Evolutionary conservation across 2,797 vertebrate genomes (phyloP).

Genomic region (Thunnus albacares): DNA sequence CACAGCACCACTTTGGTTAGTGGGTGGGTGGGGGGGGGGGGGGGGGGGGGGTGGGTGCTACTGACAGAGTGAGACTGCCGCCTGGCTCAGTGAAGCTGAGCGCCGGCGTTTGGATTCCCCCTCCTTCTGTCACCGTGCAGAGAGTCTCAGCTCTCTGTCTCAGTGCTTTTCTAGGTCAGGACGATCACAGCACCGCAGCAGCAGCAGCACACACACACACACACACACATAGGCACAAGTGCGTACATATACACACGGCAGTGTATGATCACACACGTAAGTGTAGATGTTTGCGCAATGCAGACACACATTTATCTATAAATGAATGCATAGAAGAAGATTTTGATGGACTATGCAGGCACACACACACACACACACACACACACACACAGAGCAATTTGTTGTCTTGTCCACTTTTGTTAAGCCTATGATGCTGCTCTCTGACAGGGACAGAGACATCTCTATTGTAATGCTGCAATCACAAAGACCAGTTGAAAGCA

Average conservation of each 20-base stretch:
- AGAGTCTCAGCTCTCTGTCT: conserved; percentile 72
- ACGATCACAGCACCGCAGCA: conserved; percentile 71
- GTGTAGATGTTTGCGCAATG: conserved; percentile 10
- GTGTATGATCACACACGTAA: conserved; percentile 19
- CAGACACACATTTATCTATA: neutral
- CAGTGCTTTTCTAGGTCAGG: conserved; percentile 83
- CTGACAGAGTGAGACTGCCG: conserved; percentile 63
- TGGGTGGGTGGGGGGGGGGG: neutral
- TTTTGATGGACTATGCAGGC: conserved; percentile 1
- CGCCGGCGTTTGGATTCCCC: conserved; percentile 62
- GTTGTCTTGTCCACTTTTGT: conserved; percentile 25
- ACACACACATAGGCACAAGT: neutral
- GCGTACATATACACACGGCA: conserved; percentile 16
- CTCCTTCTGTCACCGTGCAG: conserved; percentile 66
- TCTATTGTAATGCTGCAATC: conserved; percentile 3
- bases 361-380: conserved; percentile 10
- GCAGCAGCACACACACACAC: conserved; percentile 17
- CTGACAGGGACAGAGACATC: conserved; percentile 5
- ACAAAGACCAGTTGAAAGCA: conserved; percentile 2
- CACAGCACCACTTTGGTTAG: conserved; percentile 45
- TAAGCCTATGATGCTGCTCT: neutral
- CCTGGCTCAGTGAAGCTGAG: conserved; percentile 70
- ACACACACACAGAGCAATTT: conserved; percentile 21
- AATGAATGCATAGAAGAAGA: conserved; percentile 1
- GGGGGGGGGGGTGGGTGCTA: conserved; percentile 10